phyloP scores from a whole-genome alignment of 2,797 vertebrate species.

The Mus minutoides region DNA sequence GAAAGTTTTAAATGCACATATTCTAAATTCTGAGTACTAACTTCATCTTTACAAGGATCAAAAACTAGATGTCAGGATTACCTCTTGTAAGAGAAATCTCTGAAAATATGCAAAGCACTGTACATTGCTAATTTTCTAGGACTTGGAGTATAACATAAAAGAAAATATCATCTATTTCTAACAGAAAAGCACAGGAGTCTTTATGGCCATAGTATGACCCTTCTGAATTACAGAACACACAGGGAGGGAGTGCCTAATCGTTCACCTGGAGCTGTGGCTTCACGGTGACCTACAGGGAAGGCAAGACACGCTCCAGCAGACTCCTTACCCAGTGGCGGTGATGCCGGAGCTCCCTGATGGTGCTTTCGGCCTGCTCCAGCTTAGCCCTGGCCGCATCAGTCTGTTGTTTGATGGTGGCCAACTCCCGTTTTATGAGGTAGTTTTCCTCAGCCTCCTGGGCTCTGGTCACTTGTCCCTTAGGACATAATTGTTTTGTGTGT shows the following conservation, averaged over 20 bases:
- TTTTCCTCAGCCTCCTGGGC: constrained; percentile 99
- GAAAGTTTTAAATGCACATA: constrained; percentile 49
- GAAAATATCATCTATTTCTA: constrained; percentile 56
- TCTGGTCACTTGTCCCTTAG: constrained; percentile 99
- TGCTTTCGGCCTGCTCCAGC: constrained; percentile 96
- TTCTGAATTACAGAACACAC: constrained; percentile 43
- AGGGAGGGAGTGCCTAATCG: constrained; percentile 58
- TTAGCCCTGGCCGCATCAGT: constrained; percentile 95
- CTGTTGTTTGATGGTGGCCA: constrained; percentile 98
- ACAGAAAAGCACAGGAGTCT: constrained; percentile 39
- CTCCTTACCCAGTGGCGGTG: constrained; percentile 96
- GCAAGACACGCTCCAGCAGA: constrained; percentile 81
- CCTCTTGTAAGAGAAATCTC: constrained; percentile 37
- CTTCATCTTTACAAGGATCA: constrained; percentile 9
- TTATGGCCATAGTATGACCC: constrained; percentile 34
- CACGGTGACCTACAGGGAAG: neutral
- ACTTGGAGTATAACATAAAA: constrained; percentile 42
- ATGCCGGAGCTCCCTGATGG: constrained; percentile 96
- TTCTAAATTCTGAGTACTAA: constrained; percentile 13
- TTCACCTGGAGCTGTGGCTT: constrained; percentile 73
- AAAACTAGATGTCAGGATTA: constrained; percentile 55
- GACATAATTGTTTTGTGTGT: constrained; percentile 89
- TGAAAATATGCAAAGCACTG: constrained; percentile 44
- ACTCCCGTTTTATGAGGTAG: constrained; percentile 99
- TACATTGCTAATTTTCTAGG: constrained; percentile 53